Conservation (phyloP, 2,888 invertebrate species). For the Eulithis testata region DNA sequence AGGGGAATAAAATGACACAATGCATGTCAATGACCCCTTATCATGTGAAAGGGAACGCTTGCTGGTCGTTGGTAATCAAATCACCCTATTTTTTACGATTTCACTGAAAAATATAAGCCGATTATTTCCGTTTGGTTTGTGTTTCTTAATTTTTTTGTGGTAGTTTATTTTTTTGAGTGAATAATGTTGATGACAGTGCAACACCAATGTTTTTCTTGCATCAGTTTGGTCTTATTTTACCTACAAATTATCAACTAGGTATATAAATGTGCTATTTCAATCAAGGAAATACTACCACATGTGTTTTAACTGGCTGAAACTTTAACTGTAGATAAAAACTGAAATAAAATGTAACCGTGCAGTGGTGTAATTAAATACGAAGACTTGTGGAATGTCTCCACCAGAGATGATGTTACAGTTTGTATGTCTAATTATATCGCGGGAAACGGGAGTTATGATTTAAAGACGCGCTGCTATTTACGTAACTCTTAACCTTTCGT, state of each 20-base stretch:
- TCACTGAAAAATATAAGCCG: slow-evolving; percentile 34
- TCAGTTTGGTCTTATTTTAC: too few species aligned
- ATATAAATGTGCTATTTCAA: slow-evolving; percentile 13
- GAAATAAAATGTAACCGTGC: slow-evolving; percentile 32
- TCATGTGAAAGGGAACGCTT: slow-evolving; percentile 31
- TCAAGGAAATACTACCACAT: slow-evolving; percentile 22
- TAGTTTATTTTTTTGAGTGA: too few species aligned
- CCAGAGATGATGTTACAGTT: slow-evolving; percentile 14
- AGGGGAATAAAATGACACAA: slow-evolving; percentile 31
- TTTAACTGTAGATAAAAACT: slow-evolving; percentile 27
- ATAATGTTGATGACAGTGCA: too few species aligned
- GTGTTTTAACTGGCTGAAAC: slow-evolving; percentile 14
- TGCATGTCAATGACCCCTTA: slow-evolving; percentile 40
- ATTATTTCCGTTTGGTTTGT: slow-evolving; percentile 20
- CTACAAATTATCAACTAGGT: background rate
- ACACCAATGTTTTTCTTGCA: too few species aligned
- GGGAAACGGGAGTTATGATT: slow-evolving; percentile 40
- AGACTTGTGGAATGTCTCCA: slow-evolving; percentile 41
- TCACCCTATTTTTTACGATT: slow-evolving; percentile 35
- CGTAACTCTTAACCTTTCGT: slow-evolving; percentile 37
- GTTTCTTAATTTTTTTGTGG: background rate
- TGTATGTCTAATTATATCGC: slow-evolving; percentile 35
- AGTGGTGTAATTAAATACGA: slow-evolving; percentile 42
- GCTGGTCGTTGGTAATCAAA: slow-evolving; percentile 19
- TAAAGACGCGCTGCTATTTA: slow-evolving; percentile 36